A percentile compares a stretch with the other conserved stretches of the same genome.
Conservation (phyloP, 1,140 invertebrate genomes). For the Micrasema longulum region DNA sequence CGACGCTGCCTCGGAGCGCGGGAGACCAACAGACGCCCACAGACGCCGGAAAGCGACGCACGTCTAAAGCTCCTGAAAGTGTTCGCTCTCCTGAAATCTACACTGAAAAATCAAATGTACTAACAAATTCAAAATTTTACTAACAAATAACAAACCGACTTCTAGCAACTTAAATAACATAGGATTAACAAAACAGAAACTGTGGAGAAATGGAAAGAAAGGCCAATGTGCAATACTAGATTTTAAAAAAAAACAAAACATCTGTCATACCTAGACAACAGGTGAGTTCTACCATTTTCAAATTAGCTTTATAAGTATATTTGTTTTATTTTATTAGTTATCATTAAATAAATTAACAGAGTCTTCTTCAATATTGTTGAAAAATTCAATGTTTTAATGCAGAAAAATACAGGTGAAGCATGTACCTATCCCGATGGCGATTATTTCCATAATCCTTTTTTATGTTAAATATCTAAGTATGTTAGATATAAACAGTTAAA, state of each 20-base stretch:
- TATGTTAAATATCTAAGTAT: too few relatives aligned
- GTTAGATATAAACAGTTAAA: too few relatives aligned
- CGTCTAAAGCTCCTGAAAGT: slow-evolving; percentile 33
- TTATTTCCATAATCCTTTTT: too few relatives aligned
- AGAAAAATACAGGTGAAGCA: too few relatives aligned
- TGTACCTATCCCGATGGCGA: too few relatives aligned
- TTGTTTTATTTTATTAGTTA: not conserved
- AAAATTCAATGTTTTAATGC: too few relatives aligned
- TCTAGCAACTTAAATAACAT: too few relatives aligned
- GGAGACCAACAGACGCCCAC: slow-evolving; percentile 54
- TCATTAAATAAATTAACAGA: too few relatives aligned
- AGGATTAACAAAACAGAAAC: too few relatives aligned
- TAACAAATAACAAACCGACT: not conserved
- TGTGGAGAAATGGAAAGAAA: too few relatives aligned
- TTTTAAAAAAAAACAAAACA: slow-evolving; percentile 20
- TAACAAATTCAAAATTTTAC: slow-evolving; percentile 27
- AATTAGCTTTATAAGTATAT: slow-evolving; percentile 6
- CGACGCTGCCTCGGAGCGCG: slow-evolving; percentile 50
- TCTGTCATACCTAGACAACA: slow-evolving; percentile 23
- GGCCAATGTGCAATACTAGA: slow-evolving; percentile 7
- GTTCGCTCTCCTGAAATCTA: not conserved
- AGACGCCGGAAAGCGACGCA: slow-evolving; percentile 47
- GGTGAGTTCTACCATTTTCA: slow-evolving; percentile 20
- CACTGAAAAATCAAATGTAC: slow-evolving; percentile 34
- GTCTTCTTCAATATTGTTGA: too few relatives aligned